Evolutionary conservation across 2,113 vertebrate species (phyloP), one percentile per base, ranked within the genome.

Genomic region (Columba livia): DNA sequence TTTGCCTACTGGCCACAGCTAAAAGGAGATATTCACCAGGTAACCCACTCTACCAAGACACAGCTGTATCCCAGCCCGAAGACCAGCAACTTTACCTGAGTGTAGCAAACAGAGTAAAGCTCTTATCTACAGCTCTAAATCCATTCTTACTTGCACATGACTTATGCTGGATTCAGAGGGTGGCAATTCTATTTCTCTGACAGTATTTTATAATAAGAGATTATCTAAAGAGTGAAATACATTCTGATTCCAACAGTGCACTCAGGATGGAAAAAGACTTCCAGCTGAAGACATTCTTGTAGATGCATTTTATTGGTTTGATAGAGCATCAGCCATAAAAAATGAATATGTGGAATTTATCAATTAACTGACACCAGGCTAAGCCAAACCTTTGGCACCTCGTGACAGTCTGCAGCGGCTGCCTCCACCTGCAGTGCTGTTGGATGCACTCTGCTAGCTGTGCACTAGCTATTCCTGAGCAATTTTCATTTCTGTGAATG

Each of bases 141-240:
- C 67, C 88, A 70, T 73, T 82, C 69, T 80, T 34, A 42, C 75
- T 93, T 88, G 75, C 94, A 79, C 47, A 85, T 85, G 90, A 95
- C 85, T 96, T 96, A 69, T 26, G 53, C 23, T 85, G 71, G 83
- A 50, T 95, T 79, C 96, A 88, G 86, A 69, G 69, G 78, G 77
- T 89, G 78, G 64, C 79, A 77, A 88, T 96, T 97, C 69, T 88
- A 56, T 67, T 69, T 96, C 61, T 88, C 83, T 92, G 87, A 72
- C 88, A 88, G 60, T 38, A 85, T 94, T 96, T 96, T 93, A 92
- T 92, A 57, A 91, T 91, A 88, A 95, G 56, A 95, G 58, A 96
- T 85, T 54, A 75, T 77, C 66, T 88, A 51, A 77, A 91, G 56
- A 58, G 26, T 61, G 38, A 96, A 90, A 94, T 85, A 69, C 73